phyloP scores from a whole-genome alignment of 1,140 invertebrate species.

The Bombus turneri region DNA sequence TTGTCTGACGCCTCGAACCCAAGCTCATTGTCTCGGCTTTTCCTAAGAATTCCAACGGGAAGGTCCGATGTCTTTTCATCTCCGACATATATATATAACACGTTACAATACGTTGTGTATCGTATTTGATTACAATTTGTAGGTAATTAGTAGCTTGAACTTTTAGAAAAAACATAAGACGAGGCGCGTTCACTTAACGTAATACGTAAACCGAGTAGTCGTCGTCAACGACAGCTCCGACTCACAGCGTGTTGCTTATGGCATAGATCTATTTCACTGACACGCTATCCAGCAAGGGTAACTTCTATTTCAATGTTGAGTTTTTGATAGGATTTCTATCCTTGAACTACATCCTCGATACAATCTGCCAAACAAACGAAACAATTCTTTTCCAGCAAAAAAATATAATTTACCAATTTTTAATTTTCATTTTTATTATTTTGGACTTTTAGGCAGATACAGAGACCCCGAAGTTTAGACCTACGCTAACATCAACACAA shows the following conservation, averaged over 20 bases:
- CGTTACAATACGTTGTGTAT: not conserved
- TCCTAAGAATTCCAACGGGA: no score
- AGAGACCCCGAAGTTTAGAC: not conserved
- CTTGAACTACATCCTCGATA: not conserved
- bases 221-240: not conserved
- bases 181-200: not conserved
- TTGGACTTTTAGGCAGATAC: slow-evolving; percentile 29
- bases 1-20: no score
- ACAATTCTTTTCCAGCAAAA: not conserved
- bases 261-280: not conserved
- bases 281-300: not conserved
- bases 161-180: not conserved
- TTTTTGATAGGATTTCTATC: not conserved
- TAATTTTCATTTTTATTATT: slow-evolving; percentile 16
- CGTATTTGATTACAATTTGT: not conserved
- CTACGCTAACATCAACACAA: not conserved
- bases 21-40: no score
- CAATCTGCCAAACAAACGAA: not conserved
- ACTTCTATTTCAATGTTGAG: not conserved
- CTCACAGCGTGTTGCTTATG: no score
- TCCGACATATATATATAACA: not conserved
- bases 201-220: not conserved
- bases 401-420: not conserved
- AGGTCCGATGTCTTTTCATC: no score
- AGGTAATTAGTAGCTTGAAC: not conserved